A percentile compares a stretch with the other conserved stretches of the same genome.
Conservation (phyloP, 2,888 invertebrate genomes). For the Galeruca laticollis region DNA sequence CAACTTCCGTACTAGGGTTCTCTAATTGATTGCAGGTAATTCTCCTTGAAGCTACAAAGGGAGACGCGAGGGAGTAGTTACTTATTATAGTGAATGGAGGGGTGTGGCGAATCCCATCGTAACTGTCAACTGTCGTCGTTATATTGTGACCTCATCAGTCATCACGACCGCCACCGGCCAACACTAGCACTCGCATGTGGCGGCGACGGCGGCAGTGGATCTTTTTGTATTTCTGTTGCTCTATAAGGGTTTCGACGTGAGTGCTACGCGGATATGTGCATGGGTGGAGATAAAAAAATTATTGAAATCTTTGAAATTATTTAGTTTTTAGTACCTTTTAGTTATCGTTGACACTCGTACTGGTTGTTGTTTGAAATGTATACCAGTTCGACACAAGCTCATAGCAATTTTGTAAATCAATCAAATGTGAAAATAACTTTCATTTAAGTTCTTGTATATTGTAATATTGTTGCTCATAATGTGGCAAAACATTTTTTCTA, state of each 20-base stretch:
- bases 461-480: too few species aligned
- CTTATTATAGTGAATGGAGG: conserved; percentile 47
- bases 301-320: not conserved
- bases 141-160: conserved; percentile 61
- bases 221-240: not conserved
- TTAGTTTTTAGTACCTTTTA: too few species aligned
- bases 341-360: too few species aligned
- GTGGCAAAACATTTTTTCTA: too few species aligned
- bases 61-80: conserved; percentile 44
- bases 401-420: too few species aligned
- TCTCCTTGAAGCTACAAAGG: conserved; percentile 5
- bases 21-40: conserved; percentile 38
- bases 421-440: too few species aligned
- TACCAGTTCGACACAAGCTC: too few species aligned
- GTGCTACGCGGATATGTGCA: not conserved
- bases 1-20: not conserved
- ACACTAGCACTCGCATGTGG: conserved; percentile 5
- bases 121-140: conserved; percentile 54
- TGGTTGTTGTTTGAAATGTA: too few species aligned
- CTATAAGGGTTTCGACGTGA: not conserved
- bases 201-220: conserved; percentile 11
- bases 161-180: conserved; percentile 43
- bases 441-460: too few species aligned
- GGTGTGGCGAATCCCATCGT: conserved; percentile 56
- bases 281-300: not conserved